Conservation (phyloP, 2,797 vertebrate genomes). For the Scolopax rusticola region DNA sequence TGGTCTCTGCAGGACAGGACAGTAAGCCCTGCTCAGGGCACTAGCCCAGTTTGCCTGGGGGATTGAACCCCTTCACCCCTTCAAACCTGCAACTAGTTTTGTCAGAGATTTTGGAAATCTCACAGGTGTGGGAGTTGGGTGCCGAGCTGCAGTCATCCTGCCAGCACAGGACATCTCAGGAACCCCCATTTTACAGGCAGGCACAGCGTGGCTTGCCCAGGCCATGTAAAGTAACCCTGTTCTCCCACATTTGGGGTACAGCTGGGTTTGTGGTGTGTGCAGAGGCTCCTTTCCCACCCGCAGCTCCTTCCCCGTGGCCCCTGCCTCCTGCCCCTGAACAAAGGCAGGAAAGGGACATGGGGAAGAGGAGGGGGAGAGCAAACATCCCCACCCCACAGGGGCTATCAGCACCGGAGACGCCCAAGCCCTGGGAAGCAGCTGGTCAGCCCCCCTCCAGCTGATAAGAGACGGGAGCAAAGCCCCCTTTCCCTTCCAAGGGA, state of each 20-base stretch:
- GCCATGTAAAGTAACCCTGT: neutral
- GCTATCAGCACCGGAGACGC: neutral
- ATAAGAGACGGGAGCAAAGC: constrained; percentile 33
- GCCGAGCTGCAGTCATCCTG: neutral
- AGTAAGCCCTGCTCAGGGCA: accelerated
- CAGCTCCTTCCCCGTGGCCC: neutral
- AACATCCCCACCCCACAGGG: constrained; percentile 32
- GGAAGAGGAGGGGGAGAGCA: constrained; percentile 46
- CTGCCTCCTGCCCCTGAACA: constrained; percentile 47
- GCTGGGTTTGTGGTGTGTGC: neutral
- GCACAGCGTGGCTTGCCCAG: accelerated
- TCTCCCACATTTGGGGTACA: neutral
- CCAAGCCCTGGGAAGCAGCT: constrained; percentile 12
- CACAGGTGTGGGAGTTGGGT: neutral
- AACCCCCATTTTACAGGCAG: neutral
- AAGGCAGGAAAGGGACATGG: constrained; percentile 60
- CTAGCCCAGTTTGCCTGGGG: neutral
- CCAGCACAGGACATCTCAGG: neutral
- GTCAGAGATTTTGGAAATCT: neutral
- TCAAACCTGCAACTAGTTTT: neutral
- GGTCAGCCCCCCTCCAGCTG: neutral
- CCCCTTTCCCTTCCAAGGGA: neutral
- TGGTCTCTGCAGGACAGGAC: neutral
- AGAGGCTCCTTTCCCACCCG: neutral
- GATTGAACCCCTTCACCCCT: neutral